Conservation (phyloP, 2,113 vertebrate species). For the Dolichallabes microphthalmus region DNA sequence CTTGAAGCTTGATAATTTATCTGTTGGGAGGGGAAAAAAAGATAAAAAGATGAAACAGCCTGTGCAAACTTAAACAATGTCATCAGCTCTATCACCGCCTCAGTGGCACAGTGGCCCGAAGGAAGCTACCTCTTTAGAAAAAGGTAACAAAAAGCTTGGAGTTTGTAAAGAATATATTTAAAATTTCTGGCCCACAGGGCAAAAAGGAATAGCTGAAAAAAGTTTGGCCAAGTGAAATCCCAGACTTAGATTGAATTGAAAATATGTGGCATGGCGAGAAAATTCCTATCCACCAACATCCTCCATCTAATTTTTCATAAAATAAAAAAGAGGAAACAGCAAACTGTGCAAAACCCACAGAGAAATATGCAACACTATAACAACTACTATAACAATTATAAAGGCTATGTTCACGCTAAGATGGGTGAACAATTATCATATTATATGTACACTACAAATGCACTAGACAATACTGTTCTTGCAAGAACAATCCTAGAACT, state of each 20-base stretch:
- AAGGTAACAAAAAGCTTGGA: neutral
- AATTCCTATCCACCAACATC: neutral
- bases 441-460: no score
- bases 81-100: neutral
- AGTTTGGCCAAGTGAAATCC: neutral
- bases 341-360: neutral
- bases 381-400: no score
- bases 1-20: neutral
- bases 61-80: neutral
- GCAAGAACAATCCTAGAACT: no score
- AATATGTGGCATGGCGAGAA: neutral
- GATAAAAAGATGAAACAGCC: neutral
- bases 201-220: neutral
- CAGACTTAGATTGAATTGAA: neutral
- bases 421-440: neutral
- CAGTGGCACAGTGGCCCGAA: neutral
- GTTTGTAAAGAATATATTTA: neutral
- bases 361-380: neutral
- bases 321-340: neutral
- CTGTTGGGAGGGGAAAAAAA: neutral
- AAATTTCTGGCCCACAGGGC: neutral
- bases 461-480: no score
- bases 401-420: neutral
- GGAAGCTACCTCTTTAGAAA: neutral
- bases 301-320: neutral